phyloP scores from a whole-genome alignment of 2,797 vertebrate genomes.

The Ataeniobius toweri region DNA sequence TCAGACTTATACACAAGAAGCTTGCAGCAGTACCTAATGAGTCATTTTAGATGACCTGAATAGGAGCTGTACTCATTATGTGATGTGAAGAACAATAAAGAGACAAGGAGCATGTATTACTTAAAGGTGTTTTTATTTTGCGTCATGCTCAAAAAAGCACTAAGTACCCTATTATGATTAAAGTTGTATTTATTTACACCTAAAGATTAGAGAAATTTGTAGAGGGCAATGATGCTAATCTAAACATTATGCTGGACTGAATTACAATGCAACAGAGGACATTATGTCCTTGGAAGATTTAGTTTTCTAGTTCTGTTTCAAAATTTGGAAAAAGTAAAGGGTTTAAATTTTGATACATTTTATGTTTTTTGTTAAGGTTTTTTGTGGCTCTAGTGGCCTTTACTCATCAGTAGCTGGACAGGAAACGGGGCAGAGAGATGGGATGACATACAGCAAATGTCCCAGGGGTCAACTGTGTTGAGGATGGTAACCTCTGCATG shows the following conservation, averaged over 20 bases:
- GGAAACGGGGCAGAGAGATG: too few relatives aligned
- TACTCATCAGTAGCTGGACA: too few relatives aligned
- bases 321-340: too few relatives aligned
- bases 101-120: background rate
- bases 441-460: too few relatives aligned
- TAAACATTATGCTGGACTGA: background rate
- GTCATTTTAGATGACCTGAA: conserved; percentile 4
- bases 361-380: too few relatives aligned
- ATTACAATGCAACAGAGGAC: background rate
- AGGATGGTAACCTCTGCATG: too few relatives aligned
- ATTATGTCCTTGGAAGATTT: background rate
- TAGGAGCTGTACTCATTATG: conserved; percentile 10
- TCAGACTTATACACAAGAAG: conserved; percentile 26
- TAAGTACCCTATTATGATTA: background rate
- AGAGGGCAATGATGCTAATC: background rate
- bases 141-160: background rate
- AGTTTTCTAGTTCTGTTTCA: too few relatives aligned
- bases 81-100: background rate
- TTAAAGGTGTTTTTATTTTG: background rate
- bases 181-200: background rate
- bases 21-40: conserved; percentile 4
- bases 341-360: too few relatives aligned
- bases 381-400: too few relatives aligned
- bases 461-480: too few relatives aligned
- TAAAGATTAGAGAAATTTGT: background rate